These are phyloP conservation scores for Xylocopa sonorina DNA, from an alignment of 1,140 invertebrate genomes.

Conservation along the genomic window DNA sequence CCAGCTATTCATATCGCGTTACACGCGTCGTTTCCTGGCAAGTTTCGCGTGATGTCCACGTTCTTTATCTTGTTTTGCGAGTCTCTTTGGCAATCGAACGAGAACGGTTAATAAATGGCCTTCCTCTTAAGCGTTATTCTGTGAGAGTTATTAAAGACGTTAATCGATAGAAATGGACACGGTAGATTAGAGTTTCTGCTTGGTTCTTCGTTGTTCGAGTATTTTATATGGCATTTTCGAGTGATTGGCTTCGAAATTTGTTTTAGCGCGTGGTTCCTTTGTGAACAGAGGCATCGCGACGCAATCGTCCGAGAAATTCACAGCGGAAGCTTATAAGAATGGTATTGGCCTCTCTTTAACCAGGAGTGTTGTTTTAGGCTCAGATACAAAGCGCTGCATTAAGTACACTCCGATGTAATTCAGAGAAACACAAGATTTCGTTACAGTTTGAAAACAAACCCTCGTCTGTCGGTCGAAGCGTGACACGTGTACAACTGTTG, in stretches of 20 bases:
- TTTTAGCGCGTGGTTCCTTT: neutral
- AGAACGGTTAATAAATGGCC: no score
- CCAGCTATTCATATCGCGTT: neutral
- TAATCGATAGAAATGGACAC: no score
- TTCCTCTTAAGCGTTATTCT: no score
- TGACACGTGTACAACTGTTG: neutral
- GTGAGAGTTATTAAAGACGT: no score
- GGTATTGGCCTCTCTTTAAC: conserved; percentile 58
- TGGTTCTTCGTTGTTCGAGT: no score
- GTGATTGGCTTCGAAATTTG: neutral
- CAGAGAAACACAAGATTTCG: conserved; percentile 35
- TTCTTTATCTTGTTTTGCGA: no score
- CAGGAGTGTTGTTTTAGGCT: conserved; percentile 68
- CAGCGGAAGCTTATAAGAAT: conserved; percentile 29
- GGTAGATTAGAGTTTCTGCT: no score
- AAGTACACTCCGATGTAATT: conserved; percentile 32
- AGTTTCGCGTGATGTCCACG: no score
- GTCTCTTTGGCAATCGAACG: no score
- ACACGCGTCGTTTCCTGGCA: no score
- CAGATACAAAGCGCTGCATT: conserved; percentile 48
- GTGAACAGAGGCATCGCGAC: conserved; percentile 22
- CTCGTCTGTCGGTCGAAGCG: conserved; percentile 13
- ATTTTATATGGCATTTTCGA: no score
- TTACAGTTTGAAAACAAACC: conserved; percentile 47
- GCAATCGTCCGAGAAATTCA: conserved; percentile 53